A percentile compares a stretch with the other conserved stretches of the same genome.
These are phyloP conservation scores for Datnioides undecimradiatus DNA, from an alignment of 2,113 vertebrate species.

Conservation along the genomic window DNA sequence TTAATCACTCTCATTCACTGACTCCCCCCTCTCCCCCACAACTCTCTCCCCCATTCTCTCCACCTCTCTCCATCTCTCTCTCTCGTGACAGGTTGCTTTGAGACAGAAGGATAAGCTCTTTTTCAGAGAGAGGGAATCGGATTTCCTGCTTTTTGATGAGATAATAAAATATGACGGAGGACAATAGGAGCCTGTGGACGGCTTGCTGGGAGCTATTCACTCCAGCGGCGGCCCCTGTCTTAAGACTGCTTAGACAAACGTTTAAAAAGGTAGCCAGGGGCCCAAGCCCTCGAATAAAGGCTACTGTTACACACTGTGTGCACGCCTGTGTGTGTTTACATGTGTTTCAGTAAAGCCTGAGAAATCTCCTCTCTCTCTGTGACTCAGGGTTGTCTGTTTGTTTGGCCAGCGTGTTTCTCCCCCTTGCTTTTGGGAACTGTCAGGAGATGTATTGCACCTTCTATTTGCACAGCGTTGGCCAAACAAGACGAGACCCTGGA, in stretches of 20 bases:
- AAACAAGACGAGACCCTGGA: conserved; percentile 84
- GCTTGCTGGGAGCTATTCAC: conserved; percentile 79
- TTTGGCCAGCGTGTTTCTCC: conserved; percentile 79
- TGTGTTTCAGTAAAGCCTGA: conserved; percentile 76
- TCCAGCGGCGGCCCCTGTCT: conserved; percentile 65
- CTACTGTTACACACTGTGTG: conserved; percentile 73
- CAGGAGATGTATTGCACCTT: conserved; percentile 85
- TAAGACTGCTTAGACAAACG: conserved; percentile 80
- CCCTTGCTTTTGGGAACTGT: conserved; percentile 83
- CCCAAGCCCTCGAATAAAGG: conserved; percentile 63
- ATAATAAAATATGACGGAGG: conserved; percentile 84
- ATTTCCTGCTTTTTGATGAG: conserved; percentile 86
- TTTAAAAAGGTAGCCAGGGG: conserved; percentile 79
- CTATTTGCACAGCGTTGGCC: conserved; percentile 83
- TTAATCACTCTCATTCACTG: conserved; percentile 78
- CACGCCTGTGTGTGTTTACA: conserved; percentile 38
- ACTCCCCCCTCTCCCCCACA: conserved; percentile 34
- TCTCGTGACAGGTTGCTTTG: conserved; percentile 81
- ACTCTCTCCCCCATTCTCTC: conserved; percentile 60
- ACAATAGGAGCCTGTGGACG: conserved; percentile 80
- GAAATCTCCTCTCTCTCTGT: conserved; percentile 77
- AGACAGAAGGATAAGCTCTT: conserved; percentile 84
- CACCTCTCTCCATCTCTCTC: conserved; percentile 68
- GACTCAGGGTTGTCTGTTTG: conserved; percentile 80
- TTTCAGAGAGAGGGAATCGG: conserved; percentile 82